A percentile compares a stretch with the other conserved stretches of the same genome.
Evolutionary conservation across 2,888 invertebrate genomes (phyloP).

Genomic region (Sinodicranocentrus sp.): DNA sequence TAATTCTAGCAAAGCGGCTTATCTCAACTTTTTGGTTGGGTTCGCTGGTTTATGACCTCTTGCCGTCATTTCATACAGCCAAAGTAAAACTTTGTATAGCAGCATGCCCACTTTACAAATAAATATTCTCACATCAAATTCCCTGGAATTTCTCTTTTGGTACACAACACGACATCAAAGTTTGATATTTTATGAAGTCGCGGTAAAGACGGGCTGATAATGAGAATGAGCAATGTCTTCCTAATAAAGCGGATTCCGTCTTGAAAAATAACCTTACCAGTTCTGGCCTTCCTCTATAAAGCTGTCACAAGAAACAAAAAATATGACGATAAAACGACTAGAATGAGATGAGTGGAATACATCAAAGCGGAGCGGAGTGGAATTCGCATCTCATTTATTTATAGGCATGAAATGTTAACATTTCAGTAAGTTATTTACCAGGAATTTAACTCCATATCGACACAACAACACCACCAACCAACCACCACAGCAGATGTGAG

Average conservation of each 20-base stretch:
- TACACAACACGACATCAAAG: neutral
- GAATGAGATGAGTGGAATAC: neutral
- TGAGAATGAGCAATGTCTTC: neutral
- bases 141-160: neutral
- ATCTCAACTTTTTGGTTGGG: too few relatives aligned
- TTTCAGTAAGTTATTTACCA: neutral
- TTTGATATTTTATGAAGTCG: neutral
- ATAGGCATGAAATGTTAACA: constrained; percentile 17
- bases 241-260: neutral
- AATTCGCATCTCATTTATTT: constrained; percentile 20
- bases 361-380: neutral
- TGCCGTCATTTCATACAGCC: too few relatives aligned
- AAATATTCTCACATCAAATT: neutral
- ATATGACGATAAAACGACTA: neutral
- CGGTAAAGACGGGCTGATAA: neutral
- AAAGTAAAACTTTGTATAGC: too few relatives aligned
- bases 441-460: constrained; percentile 19
- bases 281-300: too few relatives aligned
- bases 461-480: neutral
- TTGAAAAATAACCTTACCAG: too few relatives aligned
- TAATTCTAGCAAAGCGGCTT: too few relatives aligned
- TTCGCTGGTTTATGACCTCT: too few relatives aligned
- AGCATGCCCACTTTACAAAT: neutral
- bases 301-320: neutral
- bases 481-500: constrained; percentile 3